Evolutionary conservation across 2,888 invertebrate genomes (phyloP).

Genomic region (Netelia inedita): DNA sequence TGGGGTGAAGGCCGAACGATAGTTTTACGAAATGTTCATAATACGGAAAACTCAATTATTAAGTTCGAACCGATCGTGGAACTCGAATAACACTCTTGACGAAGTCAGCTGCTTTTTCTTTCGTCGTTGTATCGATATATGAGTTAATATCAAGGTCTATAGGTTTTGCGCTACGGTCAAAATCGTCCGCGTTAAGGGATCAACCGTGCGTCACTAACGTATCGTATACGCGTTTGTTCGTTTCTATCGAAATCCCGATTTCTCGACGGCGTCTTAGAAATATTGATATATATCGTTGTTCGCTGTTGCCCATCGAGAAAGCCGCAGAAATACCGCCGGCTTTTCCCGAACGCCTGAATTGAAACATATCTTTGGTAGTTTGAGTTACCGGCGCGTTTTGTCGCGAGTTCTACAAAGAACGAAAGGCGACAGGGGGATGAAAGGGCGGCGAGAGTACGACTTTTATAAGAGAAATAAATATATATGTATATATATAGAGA

Average conservation of each 20-base stretch:
- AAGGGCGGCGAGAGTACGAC: slow-evolving; percentile 19
- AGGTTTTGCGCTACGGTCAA: slow-evolving; percentile 44
- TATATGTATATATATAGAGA: slow-evolving; percentile 3
- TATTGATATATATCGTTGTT: slow-evolving; percentile 21
- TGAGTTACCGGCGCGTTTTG: slow-evolving; percentile 60
- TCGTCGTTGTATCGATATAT: slow-evolving; percentile 23
- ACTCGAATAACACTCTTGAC: no score
- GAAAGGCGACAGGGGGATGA: slow-evolving; percentile 24
- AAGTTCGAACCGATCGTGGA: no score
- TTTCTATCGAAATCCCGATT: neutral
- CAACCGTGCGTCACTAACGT: slow-evolving; percentile 77
- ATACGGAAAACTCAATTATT: no score
- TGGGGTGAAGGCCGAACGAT: no score
- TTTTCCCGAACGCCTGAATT: slow-evolving; percentile 73
- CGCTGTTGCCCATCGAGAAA: slow-evolving; percentile 66
- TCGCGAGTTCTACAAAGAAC: slow-evolving; percentile 38
- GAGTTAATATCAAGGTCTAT: slow-evolving; percentile 27
- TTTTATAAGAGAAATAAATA: slow-evolving; percentile 33
- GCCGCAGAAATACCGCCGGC: slow-evolving; percentile 69
- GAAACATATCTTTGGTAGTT: slow-evolving; percentile 72
- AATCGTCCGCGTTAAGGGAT: slow-evolving; percentile 69
- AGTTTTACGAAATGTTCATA: no score
- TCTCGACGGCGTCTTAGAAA: neutral
- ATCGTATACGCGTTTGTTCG: slow-evolving; percentile 48
- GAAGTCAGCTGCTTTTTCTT: neutral